A percentile compares a stretch with the other conserved stretches of the same genome.
phyloP scores from a whole-genome alignment of 2,888 invertebrate species.

The Blera fallax region DNA sequence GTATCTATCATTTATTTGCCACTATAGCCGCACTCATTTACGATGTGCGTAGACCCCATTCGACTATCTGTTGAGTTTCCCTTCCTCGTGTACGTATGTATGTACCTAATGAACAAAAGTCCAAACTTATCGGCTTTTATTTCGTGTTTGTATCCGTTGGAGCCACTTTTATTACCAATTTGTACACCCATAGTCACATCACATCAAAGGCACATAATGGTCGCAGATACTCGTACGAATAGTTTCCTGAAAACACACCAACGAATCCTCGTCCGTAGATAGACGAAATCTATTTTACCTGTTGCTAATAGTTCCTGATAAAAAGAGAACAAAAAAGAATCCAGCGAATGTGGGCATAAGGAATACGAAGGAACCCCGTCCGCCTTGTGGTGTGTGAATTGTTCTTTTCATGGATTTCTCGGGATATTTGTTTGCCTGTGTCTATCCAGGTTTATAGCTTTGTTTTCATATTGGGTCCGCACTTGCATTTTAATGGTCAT shows the following conservation, averaged over 20 bases:
- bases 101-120: background rate
- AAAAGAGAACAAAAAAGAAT: background rate
- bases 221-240: background rate
- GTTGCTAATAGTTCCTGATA: conserved; percentile 56
- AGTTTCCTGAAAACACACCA: conserved; percentile 35
- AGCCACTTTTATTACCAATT: conserved; percentile 55
- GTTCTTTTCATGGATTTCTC: conserved; percentile 6
- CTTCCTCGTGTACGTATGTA: background rate
- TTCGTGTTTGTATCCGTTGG: conserved; percentile 19
- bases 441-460: conserved; percentile 35
- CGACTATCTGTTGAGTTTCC: conserved; percentile 10
- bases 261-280: conserved; percentile 19
- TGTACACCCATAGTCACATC: conserved; percentile 17
- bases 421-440: conserved; percentile 16
- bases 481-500: conserved; percentile 66
- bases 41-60: conserved; percentile 40
- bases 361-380: background rate
- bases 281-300: conserved; percentile 68
- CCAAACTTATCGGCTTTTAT: background rate
- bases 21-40: conserved; percentile 36
- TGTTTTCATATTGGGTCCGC: conserved; percentile 55
- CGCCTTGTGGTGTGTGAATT: conserved; percentile 14
- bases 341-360: background rate
- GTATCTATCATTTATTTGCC: conserved; percentile 51
- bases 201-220: conserved; percentile 16